Evolutionary conservation across 1,140 invertebrate genomes (phyloP).

Genomic region (Pristionchus pacificus): DNA sequence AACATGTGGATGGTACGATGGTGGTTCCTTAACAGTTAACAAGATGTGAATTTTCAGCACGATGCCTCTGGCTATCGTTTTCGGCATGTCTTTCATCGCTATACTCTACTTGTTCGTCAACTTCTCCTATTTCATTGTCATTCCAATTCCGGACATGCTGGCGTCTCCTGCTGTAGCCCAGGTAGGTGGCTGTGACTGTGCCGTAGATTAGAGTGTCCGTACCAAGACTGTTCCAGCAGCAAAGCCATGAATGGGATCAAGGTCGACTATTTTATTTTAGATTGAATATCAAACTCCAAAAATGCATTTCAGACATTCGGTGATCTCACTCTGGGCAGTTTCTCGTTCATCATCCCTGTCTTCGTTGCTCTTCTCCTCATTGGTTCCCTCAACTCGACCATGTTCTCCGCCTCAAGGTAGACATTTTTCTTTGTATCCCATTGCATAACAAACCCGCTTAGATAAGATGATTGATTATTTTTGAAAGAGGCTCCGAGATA

Average conservation of each 20-base stretch:
- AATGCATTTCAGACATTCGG: not conserved
- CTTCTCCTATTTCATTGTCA: slow-evolving; percentile 42
- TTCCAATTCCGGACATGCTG: slow-evolving; percentile 34
- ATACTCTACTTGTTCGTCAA: slow-evolving; percentile 45
- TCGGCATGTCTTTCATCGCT: slow-evolving; percentile 40
- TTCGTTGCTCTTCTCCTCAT: slow-evolving; percentile 30
- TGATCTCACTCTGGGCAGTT: not conserved
- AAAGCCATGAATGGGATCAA: no score
- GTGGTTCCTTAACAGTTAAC: not conserved
- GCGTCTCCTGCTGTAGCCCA: slow-evolving; percentile 37
- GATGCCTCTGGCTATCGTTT: slow-evolving; percentile 41
- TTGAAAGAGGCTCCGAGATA: not conserved
- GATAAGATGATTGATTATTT: not conserved
- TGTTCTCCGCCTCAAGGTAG: slow-evolving; percentile 38
- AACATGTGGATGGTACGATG: not conserved
- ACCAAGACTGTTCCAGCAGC: no score
- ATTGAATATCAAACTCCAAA: no score
- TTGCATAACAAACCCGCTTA: not conserved
- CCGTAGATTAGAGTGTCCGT: no score
- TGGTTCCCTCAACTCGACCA: slow-evolving; percentile 33
- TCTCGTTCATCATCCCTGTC: slow-evolving; percentile 18
- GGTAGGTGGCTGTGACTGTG: slow-evolving; percentile 16
- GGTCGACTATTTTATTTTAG: no score
- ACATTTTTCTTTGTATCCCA: slow-evolving; percentile 3
- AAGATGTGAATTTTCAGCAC: slow-evolving; percentile 31